Evolutionary conservation across 2,888 invertebrate species (phyloP).

Genomic region (Globia sparganii): DNA sequence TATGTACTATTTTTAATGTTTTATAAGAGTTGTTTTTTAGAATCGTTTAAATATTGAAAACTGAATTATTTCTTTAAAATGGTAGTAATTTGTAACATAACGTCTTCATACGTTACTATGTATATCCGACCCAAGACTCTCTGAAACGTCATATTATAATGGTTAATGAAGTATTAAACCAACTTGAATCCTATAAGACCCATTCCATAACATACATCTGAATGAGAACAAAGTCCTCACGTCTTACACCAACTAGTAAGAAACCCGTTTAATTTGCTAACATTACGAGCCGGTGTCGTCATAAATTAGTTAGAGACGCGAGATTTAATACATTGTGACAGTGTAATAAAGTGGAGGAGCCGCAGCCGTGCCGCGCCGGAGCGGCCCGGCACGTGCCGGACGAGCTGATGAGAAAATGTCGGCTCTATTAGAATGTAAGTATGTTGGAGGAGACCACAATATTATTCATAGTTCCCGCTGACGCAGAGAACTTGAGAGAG

Average conservation of each 20-base stretch:
- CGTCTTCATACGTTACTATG: no score
- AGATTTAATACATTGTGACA: slow-evolving; percentile 58
- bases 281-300: slow-evolving; percentile 48
- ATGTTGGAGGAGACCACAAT: slow-evolving; percentile 13
- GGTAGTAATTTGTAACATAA: background rate
- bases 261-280: slow-evolving; percentile 51
- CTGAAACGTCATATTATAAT: slow-evolving; percentile 13
- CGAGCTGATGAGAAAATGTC: slow-evolving; percentile 46
- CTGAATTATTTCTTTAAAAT: background rate
- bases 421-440: slow-evolving; percentile 28
- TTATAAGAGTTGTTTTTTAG: background rate
- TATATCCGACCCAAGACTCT: background rate
- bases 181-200: slow-evolving; percentile 4
- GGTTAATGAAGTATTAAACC: slow-evolving; percentile 13
- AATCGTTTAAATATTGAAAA: background rate
- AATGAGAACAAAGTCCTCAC: slow-evolving; percentile 32
- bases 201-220: background rate
- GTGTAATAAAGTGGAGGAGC: slow-evolving; percentile 41
- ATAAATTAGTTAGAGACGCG: slow-evolving; percentile 58
- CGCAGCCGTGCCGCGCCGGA: slow-evolving; percentile 13
- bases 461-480: slow-evolving; percentile 26
- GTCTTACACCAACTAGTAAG: slow-evolving; percentile 36
- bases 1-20: background rate
- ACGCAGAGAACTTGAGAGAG: background rate
- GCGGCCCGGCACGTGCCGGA: slow-evolving; percentile 37